Percentiles rank a stretch among this genome's conserved stretches.
Conservation (phyloP, 2,113 vertebrate species). For the Condylura cristata region DNA sequence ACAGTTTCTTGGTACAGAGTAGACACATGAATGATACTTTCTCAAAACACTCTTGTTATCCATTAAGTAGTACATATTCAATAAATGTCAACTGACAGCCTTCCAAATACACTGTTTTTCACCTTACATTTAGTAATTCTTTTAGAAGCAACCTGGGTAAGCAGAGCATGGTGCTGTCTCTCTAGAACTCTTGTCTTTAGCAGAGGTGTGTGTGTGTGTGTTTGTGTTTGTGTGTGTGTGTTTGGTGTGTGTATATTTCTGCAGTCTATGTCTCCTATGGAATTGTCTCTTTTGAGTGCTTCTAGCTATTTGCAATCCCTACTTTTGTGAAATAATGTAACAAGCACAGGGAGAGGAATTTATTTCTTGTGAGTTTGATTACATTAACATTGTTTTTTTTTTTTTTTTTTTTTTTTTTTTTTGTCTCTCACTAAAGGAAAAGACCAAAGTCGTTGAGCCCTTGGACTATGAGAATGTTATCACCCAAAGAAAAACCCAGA, state of each 20-base stretch:
- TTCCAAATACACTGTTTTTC: conserved; percentile 34
- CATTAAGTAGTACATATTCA: background rate
- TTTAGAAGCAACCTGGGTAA: background rate
- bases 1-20: background rate
- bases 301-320: background rate
- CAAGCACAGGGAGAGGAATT: background rate
- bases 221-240: background rate
- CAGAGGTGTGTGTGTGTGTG: background rate
- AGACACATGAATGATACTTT: background rate
- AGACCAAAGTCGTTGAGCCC: conserved; percentile 96
- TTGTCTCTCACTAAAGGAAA: conserved; percentile 88
- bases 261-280: background rate
- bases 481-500: conserved; percentile 95
- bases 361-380: background rate
- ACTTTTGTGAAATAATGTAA: conserved; percentile 25
- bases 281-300: conserved; percentile 7
- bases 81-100: background rate
- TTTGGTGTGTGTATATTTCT: background rate
- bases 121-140: conserved; percentile 8
- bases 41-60: background rate
- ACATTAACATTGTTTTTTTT: conserved; percentile 35
- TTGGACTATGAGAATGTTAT: conserved; percentile 98
- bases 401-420: conserved; percentile 22
- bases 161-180: background rate
- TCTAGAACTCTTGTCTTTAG: conserved; percentile 3